Conservation (phyloP, 2,113 vertebrate species). For the Hyla sarda region DNA sequence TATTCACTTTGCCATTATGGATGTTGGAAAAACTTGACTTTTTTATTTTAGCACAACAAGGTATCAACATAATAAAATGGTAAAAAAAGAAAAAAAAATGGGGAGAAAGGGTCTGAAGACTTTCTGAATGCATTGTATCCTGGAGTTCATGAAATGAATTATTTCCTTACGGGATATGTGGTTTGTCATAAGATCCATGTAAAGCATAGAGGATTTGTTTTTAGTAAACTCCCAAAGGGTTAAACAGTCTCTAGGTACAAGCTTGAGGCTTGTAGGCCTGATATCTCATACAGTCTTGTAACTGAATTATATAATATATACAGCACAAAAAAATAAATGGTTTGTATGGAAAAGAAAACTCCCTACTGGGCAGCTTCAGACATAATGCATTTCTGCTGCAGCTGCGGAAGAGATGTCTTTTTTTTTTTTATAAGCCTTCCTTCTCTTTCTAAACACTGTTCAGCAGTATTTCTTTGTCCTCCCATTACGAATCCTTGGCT, state of each 20-base stretch:
- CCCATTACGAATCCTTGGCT: background rate
- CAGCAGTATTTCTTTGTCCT: background rate
- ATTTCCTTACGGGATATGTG: constrained; percentile 44
- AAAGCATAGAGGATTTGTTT: constrained; percentile 45
- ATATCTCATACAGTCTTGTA: background rate
- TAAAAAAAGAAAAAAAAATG: too few species aligned
- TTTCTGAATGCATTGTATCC: background rate
- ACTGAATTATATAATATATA: background rate
- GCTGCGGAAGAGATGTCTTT: background rate
- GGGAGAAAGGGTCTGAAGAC: too few species aligned
- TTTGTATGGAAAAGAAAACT: background rate
- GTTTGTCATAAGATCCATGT: constrained; percentile 46
- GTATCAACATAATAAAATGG: too few species aligned
- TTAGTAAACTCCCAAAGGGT: constrained; percentile 36
- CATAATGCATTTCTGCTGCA: background rate
- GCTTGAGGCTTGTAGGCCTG: background rate
- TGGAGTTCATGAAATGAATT: constrained; percentile 22
- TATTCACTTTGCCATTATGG: too few species aligned
- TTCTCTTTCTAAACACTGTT: background rate
- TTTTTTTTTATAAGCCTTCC: background rate
- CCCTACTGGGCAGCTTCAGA: background rate
- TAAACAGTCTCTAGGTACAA: constrained; percentile 18
- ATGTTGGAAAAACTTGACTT: too few species aligned
- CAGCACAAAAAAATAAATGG: constrained; percentile 26
- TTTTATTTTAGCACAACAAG: too few species aligned